Evolutionary conservation across 2,113 vertebrate species (phyloP).

Genomic region (Pollachius pollachius): DNA sequence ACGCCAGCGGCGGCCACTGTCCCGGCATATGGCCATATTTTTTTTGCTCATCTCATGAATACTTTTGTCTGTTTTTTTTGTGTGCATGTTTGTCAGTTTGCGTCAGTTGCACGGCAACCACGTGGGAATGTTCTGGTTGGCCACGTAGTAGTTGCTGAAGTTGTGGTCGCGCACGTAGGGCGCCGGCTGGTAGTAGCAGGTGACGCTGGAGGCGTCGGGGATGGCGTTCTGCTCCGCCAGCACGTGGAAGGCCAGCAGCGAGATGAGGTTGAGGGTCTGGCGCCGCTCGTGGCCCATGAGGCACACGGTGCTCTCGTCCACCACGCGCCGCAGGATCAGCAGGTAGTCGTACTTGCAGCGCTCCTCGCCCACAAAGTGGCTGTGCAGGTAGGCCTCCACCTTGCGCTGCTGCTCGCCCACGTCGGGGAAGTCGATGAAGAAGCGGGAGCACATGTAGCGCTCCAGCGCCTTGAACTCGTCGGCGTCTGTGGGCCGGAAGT

Average conservation of each 20-base stretch:
- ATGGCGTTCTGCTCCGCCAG: slow-evolving; percentile 93
- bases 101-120: slow-evolving; percentile 97
- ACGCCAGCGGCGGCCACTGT: slow-evolving; percentile 23
- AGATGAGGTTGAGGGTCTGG: slow-evolving; percentile 95
- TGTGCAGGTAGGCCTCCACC: slow-evolving; percentile 94
- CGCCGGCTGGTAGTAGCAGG: slow-evolving; percentile 97
- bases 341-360: slow-evolving; percentile 97
- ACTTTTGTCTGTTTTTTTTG: no score
- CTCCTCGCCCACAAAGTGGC: slow-evolving; percentile 95
- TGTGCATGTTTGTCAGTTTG: neutral
- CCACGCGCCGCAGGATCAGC: slow-evolving; percentile 89
- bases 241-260: slow-evolving; percentile 86
- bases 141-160: slow-evolving; percentile 97
- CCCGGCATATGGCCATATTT: neutral
- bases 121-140: slow-evolving; percentile 90
- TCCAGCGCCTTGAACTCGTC: slow-evolving; percentile 90
- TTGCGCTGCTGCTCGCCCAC: slow-evolving; percentile 94
- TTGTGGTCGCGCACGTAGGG: slow-evolving; percentile 92
- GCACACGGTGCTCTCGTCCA: slow-evolving; percentile 97
- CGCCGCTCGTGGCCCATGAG: slow-evolving; percentile 96
- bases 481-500: slow-evolving; percentile 85
- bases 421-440: slow-evolving; percentile 99
- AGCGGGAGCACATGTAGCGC: slow-evolving; percentile 97
- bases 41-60: no score
- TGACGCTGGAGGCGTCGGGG: slow-evolving; percentile 89